These are phyloP conservation scores for Saguinus midas DNA, from an alignment of 2,113 vertebrate genomes.

Conservation along the genomic window DNA sequence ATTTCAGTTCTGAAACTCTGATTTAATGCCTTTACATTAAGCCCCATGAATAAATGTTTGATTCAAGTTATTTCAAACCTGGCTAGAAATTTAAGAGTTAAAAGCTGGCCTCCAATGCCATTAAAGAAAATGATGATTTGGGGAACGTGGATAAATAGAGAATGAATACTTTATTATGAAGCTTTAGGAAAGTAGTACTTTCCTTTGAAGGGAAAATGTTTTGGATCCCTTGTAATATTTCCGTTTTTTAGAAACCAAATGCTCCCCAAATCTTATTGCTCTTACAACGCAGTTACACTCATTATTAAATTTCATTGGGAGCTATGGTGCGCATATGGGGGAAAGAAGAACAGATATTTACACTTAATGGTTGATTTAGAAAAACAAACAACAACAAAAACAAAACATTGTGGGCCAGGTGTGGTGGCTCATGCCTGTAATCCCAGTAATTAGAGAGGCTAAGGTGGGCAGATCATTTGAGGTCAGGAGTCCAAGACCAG, in stretches of 20 bases:
- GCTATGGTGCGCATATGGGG: not conserved
- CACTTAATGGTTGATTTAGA: not conserved
- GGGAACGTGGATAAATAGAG: not conserved
- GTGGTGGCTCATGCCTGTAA: too few species aligned
- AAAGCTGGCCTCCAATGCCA: not conserved
- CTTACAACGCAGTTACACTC: not conserved
- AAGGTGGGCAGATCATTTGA: too few species aligned
- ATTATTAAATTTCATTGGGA: not conserved
- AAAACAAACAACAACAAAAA: not conserved
- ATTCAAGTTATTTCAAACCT: constrained; percentile 26
- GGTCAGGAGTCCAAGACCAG: too few species aligned
- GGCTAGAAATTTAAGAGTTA: not conserved
- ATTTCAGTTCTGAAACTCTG: constrained; percentile 25
- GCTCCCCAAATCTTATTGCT: not conserved
- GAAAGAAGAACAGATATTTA: not conserved
- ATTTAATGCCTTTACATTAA: not conserved
- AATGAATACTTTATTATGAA: not conserved
- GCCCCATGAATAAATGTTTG: not conserved
- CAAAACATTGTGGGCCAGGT: too few species aligned
- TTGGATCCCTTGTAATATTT: not conserved
- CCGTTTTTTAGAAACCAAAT: not conserved
- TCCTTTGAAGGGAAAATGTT: not conserved
- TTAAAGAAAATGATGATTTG: not conserved
- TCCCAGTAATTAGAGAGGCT: too few species aligned
- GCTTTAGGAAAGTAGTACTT: not conserved